Evolutionary conservation across 2,797 vertebrate species (phyloP), one percentile per base, ranked within the genome.

Genomic region (Allobates femoralis): DNA sequence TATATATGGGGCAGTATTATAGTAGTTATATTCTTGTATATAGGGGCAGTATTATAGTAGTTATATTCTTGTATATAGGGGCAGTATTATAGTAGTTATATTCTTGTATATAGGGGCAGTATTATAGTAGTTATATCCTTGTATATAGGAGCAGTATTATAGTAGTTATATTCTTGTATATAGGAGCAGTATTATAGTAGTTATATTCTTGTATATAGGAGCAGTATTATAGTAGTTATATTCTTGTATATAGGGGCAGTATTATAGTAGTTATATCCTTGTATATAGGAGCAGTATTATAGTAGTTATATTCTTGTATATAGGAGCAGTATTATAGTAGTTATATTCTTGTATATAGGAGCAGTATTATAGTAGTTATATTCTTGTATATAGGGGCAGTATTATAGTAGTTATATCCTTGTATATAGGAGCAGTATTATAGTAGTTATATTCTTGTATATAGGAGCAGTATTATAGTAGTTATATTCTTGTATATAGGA

Each of bases 51-150:
- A 69, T 69, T 69, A 69, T 69, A 37, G 34, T 69, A 69, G 66
- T 69, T 71, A 71, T 71, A 71, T 71, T 71, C 32, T 23, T 71
- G 67, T 71, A 71, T 3, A 71, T 71, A 71, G 67, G 67, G 30
- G 67, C 34, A 71, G 67, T 71, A 71, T 71, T 71, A 71, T 71
- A 71, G 34, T 69, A 37, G 66, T 69, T 69, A 69, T 69, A 69
- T 69, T 69, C 66, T 23, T 69, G 66, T 69, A 67, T 2, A 34
- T 67, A 66, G 32, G 18, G 18, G 30, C 30, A 67, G 64, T 67
- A 67, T 67, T 67, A 69, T 69, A 37, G 66, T 69, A 69, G 66
- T 69, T 71, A 67, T n/a, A n/a, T n/a, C n/a, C 67, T 23, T 71
- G 67, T 71, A 71, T 15, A 71, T 71, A 71, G 67, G 14, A 6